These are phyloP conservation scores for Craterocephalus amniculus DNA, from an alignment of 2,797 vertebrate genomes.

Conservation along the genomic window DNA sequence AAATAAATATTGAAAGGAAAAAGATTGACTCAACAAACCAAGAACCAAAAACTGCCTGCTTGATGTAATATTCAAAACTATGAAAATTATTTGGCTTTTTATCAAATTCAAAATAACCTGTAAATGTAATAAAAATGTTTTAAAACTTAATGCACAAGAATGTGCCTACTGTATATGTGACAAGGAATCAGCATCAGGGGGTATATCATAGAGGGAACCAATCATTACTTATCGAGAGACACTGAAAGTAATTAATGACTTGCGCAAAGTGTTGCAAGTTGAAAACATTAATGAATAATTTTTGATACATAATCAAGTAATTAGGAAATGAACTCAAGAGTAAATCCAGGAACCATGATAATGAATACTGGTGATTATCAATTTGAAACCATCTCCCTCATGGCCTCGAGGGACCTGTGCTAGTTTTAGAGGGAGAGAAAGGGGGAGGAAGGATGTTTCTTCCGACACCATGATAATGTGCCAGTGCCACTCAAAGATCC, in stretches of 20 bases:
- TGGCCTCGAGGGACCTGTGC: slow-evolving; percentile 76
- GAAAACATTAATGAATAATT: slow-evolving; percentile 86
- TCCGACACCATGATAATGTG: slow-evolving; percentile 68
- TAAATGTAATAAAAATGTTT: slow-evolving; percentile 45
- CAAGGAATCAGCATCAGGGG: slow-evolving; percentile 51
- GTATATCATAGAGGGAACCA: slow-evolving; percentile 69
- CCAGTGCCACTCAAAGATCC: slow-evolving; percentile 74
- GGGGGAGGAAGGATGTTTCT: slow-evolving; percentile 50
- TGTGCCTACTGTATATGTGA: slow-evolving; percentile 40
- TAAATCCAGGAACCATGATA: slow-evolving; percentile 80
- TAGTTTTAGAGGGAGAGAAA: slow-evolving; percentile 69
- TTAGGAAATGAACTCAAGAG: slow-evolving; percentile 85
- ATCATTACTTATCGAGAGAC: slow-evolving; percentile 80
- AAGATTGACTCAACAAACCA: neutral
- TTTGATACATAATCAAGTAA: slow-evolving; percentile 86
- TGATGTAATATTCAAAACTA: slow-evolving; percentile 36
- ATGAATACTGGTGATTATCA: slow-evolving; percentile 85
- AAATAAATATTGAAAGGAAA: slow-evolving; percentile 7
- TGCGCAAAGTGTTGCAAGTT: slow-evolving; percentile 81
- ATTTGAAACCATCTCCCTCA: slow-evolving; percentile 80
- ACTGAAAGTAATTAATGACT: slow-evolving; percentile 85
- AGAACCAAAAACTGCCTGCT: slow-evolving; percentile 17
- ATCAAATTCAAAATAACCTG: slow-evolving; percentile 36
- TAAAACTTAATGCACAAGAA: slow-evolving; percentile 55
- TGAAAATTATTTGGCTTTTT: slow-evolving; percentile 31